Evolutionary conservation across 1,140 invertebrate species (phyloP), one percentile per base, ranked within the genome.

Genomic region (Venturia canescens): DNA sequence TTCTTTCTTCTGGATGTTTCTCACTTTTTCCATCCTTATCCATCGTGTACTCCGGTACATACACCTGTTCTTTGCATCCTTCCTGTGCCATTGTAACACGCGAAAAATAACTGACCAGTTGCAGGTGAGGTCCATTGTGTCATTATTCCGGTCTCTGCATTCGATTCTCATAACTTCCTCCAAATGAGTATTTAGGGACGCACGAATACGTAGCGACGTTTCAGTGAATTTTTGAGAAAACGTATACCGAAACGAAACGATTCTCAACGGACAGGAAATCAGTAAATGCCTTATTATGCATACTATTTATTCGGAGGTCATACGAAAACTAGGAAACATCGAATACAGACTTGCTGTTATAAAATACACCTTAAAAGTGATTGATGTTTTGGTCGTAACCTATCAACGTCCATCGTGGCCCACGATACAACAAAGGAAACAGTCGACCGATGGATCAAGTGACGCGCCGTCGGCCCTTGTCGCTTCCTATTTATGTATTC

Each of bases 401-500:
- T 9, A 44, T 44, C 38, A 13, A 44, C 38, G 11, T 44, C 7
- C 38, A 44, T 44, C 13, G 7, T 44, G 7, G 38, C 38, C 50
- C 16, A 63, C 9, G 60, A 13, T 11, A 63, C 15, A 63, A 63
- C 60, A 63, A 27, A 53, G 18, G 50, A 23, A 27, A 63, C 60
- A 63, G 23, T 63, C 60, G 60, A 23, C n/a, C 27, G 21, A 63
- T 63, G 60, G 60, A 63, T 63, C 60, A 63, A 63, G 13, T 63
- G 23, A 69, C 66, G 66, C 27, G n/a, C 16, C 66, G 26, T 23
- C 13, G 66, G 7, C 29, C n/a, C 66, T 31, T 16, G 27, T 15
- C 29, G 27, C 26, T 69, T 69, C 66, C 29, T 69, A 69, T 69
- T 69, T 23, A 74, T 74, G 26, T 74, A 53, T 53, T 29, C 71